A percentile compares a stretch with the other conserved stretches of the same genome.
Conservation (phyloP, 2,113 vertebrate species). For the Illadopsis cleaveri region DNA sequence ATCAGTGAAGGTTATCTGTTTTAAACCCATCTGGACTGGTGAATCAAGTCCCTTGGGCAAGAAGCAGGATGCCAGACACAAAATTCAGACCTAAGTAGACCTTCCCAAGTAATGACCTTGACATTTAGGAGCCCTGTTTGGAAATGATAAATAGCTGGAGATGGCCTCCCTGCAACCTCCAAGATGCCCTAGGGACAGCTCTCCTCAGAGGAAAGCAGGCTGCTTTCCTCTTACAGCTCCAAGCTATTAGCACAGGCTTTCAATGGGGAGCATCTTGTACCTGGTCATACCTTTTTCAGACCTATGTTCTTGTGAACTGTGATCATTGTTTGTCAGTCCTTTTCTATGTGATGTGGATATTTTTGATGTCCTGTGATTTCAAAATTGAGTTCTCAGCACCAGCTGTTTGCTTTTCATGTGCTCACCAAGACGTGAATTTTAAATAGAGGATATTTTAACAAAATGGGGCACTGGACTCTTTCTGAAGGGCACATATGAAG, state of each 20-base stretch:
- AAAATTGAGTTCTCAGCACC: not conserved
- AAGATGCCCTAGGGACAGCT: not conserved
- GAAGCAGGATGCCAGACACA: not conserved
- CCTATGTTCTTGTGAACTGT: not conserved
- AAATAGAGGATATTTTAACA: slow-evolving; percentile 22
- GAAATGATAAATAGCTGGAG: not conserved
- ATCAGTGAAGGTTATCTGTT: not conserved
- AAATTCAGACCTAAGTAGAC: not conserved
- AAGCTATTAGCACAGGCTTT: not conserved
- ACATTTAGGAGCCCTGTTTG: not conserved
- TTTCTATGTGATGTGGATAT: not conserved
- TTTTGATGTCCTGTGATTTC: slow-evolving; percentile 23
- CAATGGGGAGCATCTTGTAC: not conserved
- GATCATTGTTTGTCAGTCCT: not conserved
- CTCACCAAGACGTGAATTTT: slow-evolving; percentile 30
- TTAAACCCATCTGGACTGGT: not conserved
- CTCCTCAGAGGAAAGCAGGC: not conserved
- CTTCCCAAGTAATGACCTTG: not conserved
- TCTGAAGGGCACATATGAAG: slow-evolving; percentile 16
- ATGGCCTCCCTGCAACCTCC: not conserved
- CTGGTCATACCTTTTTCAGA: not conserved
- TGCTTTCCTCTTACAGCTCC: not conserved
- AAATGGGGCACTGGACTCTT: slow-evolving; percentile 36
- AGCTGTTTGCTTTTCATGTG: slow-evolving; percentile 15
- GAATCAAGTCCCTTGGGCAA: not conserved